Base-by-base conservation (phyloP, 2,888 invertebrate species). In the Aethes cnicana region DNA sequence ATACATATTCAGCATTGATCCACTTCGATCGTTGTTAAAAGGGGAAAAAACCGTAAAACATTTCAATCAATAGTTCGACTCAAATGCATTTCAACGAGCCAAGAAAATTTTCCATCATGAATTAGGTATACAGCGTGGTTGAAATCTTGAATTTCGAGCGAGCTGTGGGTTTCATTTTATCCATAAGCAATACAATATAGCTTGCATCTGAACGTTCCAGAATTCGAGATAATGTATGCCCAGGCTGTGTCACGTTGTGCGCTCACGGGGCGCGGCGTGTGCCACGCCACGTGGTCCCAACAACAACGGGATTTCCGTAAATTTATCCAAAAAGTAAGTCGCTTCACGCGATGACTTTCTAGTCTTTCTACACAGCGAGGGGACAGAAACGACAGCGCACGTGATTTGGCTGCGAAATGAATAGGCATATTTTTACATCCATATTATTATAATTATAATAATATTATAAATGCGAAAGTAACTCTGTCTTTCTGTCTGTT, bases 171-270 rank as follows among this genome's bases (percentile, higher is more conserved):
- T 26, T 46, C 36, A 39, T 9, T 26, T 46, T 28, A 39, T 47
- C 21, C 35, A 23, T 32, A 30, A 37, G n/a, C n/a, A n/a, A n/a
- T 36, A 32, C 32, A 52, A 25, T 17, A 25, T 44, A 42, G 12
- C 3, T 41, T 26, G 14, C 28, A 23, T 18, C 11, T 32, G 26
- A 25, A 28, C 17, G 46, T 4, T 33, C 23, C 7, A 18, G 11
- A 17, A 43, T 21, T 9, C 9, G 2, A 14, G 18, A 28, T 21
- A 26, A 41, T 35, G 37, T 30, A 43, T 43, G 37, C 44, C 14
- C 54, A 58, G 47, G 42, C 28, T 50, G 58, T 63, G 59, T 82
- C 82, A 82, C 84, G 81, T 81, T 79, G 74, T 54, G 50, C 54
- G 52, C 60, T 69, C 84, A 79, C 82, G 79, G 62, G 80, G 76